These are phyloP conservation scores for Ceuthmochares aereus DNA, from an alignment of 2,113 vertebrate species.

Conservation along the genomic window DNA sequence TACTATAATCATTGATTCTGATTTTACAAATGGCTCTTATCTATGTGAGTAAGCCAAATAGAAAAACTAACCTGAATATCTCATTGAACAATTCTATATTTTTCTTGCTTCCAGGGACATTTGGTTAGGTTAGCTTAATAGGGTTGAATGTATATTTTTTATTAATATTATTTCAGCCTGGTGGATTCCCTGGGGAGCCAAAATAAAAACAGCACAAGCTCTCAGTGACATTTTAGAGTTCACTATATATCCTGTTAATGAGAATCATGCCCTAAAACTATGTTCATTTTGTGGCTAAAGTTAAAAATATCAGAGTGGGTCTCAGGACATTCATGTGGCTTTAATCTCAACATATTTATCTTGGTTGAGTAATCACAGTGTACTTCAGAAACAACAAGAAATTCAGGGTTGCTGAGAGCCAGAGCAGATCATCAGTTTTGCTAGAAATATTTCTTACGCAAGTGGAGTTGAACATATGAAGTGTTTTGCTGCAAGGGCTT, in stretches of 20 bases:
- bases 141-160: not conserved
- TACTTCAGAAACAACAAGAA: not conserved
- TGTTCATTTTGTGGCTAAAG: not conserved
- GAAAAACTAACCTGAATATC: not conserved
- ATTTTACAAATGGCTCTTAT: not conserved
- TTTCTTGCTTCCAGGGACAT: not conserved
- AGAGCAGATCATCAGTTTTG: not conserved
- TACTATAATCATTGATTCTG: not conserved
- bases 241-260: not conserved
- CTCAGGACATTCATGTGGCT: not conserved
- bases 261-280: constrained; percentile 2
- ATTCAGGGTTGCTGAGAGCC: not conserved
- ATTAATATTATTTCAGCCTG: not conserved
- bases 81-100: not conserved
- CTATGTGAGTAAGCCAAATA: not conserved
- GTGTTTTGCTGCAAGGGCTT: not conserved
- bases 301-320: not conserved
- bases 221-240: not conserved
- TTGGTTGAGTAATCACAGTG: not conserved
- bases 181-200: not conserved
- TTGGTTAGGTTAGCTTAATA: not conserved
- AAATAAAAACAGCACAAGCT: not conserved
- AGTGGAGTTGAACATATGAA: not conserved
- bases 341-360: not conserved
- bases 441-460: not conserved